Evolutionary conservation across 2,888 invertebrate species (phyloP).

Genomic region (Agriopis leucophaearia): DNA sequence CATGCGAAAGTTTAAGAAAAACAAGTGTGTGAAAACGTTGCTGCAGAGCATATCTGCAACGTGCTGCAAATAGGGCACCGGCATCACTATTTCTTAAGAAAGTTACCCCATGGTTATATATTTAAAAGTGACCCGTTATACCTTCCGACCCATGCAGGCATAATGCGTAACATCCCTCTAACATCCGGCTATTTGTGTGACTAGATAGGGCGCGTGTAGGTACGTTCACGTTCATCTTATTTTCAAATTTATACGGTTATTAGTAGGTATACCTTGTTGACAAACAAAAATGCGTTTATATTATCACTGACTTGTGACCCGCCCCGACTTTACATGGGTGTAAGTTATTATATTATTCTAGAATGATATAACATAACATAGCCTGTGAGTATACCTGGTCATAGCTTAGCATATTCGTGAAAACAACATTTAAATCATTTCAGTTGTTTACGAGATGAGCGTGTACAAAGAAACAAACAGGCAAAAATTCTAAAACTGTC

Average conservation of each 20-base stretch:
- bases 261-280: too few species aligned
- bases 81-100: slow-evolving; percentile 12
- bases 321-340: too few species aligned
- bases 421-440: too few species aligned
- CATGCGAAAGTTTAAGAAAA: slow-evolving; percentile 20
- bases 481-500: too few species aligned
- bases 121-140: neutral
- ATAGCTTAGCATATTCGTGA: too few species aligned
- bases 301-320: too few species aligned
- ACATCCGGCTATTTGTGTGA: slow-evolving; percentile 24
- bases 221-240: neutral
- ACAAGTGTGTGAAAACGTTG: slow-evolving; percentile 20
- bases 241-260: neutral
- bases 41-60: slow-evolving; percentile 28
- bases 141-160: slow-evolving; percentile 20
- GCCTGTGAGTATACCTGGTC: too few species aligned
- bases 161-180: slow-evolving; percentile 14
- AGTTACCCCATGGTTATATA: neutral
- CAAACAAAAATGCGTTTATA: too few species aligned
- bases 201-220: slow-evolving; percentile 17
- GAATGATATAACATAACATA: too few species aligned
- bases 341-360: too few species aligned
- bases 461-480: too few species aligned
- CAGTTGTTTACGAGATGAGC: too few species aligned
- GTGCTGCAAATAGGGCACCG: slow-evolving; percentile 28